Evolutionary conservation across 37 sponge, comb jelly and placozoan species (phyloP), one percentile per base, ranked within the genome.

Genomic region (Cliona cf. orientalis): DNA sequence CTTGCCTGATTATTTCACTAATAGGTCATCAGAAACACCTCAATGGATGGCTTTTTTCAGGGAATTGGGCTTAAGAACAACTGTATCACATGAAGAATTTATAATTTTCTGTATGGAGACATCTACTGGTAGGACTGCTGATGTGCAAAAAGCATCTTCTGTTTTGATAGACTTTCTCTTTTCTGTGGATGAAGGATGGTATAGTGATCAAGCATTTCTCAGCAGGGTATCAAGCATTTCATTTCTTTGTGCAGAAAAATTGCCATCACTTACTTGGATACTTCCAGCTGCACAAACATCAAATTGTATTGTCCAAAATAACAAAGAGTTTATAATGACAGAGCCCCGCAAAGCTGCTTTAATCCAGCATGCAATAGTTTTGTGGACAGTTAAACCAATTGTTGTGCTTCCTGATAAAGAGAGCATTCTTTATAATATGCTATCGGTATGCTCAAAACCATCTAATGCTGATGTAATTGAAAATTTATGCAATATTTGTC

Each of bases 341-440:
- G 14, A 19, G 55, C 17, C 55, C 55, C 17, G 14, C 11, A 49
- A 49, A 59, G 42, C 71, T 60, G 58, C 29, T 40, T 26, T 5
- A 2, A 0, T 17, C 5, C 22, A 56, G 41, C 19, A 41, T 25
- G 35, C 29, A 42, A 25, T 68, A 31, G 57, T 82, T 7, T 5
- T 88, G 42, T 88, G 89, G 89, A 81, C 89, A 32, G 72, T 88
- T 21, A 81, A 61, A 46, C 89, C 89, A 41, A 60, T 88, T 42
- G 58, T 81, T 14, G 0, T 23, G 21, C 34, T 65, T 39, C 76
- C 88, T 39, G 4, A 28, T 12, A 57, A 58, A 5, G 33, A 44
- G 1, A 0, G 19, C 39, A 41, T 14, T 34, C 19, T 72, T 26
- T 28, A 66, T 62, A 9, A 69, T 32, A 29, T 19, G 0, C 57